These are phyloP conservation scores for Drosophila borborema DNA, from an alignment of 2,888 invertebrate genomes.

Conservation along the genomic window DNA sequence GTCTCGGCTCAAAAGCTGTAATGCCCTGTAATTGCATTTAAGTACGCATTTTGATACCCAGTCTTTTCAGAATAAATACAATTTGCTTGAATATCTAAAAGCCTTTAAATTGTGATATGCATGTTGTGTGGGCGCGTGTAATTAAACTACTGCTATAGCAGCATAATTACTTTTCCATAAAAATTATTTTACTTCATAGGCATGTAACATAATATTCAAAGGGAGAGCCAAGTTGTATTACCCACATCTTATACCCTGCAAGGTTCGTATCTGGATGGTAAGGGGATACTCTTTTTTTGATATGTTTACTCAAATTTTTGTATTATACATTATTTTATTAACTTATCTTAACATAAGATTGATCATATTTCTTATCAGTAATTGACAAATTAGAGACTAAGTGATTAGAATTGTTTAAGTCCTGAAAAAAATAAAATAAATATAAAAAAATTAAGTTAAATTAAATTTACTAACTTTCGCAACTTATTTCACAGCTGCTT, in stretches of 20 bases:
- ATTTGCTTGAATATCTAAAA: neutral
- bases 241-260: neutral
- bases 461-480: too few relatives aligned
- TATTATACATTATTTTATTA: neutral
- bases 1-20: constrained; percentile 19
- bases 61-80: neutral
- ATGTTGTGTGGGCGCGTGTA: neutral
- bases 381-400: too few relatives aligned
- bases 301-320: neutral
- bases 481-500: too few relatives aligned
- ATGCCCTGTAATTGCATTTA: constrained; percentile 7
- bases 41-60: constrained; percentile 12
- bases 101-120: neutral
- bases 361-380: neutral
- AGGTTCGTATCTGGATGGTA: too few relatives aligned
- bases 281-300: too few relatives aligned
- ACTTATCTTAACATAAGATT: neutral
- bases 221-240: neutral
- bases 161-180: neutral
- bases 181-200: neutral
- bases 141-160: neutral
- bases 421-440: too few relatives aligned
- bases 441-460: too few relatives aligned
- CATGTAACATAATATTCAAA: neutral
- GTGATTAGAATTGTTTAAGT: too few relatives aligned